Base-by-base conservation (phyloP, 2,113 vertebrate species). In the Sinocyclocheilus anshuiensis region DNA sequence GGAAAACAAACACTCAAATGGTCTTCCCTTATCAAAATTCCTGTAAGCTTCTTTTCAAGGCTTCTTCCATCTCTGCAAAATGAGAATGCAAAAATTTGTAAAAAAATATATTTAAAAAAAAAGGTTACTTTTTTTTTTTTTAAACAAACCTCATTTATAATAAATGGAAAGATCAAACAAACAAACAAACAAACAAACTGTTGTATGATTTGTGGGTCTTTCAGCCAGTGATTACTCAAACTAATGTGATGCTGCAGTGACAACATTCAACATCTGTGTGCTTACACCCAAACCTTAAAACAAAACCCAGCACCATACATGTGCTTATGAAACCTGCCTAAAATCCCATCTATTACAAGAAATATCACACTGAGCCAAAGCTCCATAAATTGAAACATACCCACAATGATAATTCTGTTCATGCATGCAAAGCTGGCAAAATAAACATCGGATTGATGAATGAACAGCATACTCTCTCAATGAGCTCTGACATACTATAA, bases 1-100 rank as follows among this genome's bases (percentile, higher is more conserved):
- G 29, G 75, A 61, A 59, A 36, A 50, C 42, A 45, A 55, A 42
- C 18, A 33, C 26, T 11, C 10, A 24, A n/a, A 12, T 15, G 24
- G 24, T 74, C 67, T 86, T 87, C 88, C 87, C 65, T 87, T 39
- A 84, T 96, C 92, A 99, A 93, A 95, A 97, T 85, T 98, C 97
- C 91, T 97, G 78, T 67, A 99, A 94, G 88, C 97, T 99, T 94
- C 96, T 95, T 94, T 94, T 92, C 88, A 99, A 94, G 81, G 96
- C 97, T 93, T 97, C 97, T 92, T 97, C 92, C 89, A 99, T 88
- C 75, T 97, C 96, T 95, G 91, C 84, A 86, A 94, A 94, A 93
- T n/a, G 7, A 81, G 72, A 78, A 75, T 36, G 4, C 15, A 55
- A 55, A 11, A 12, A 3, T 12, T 48, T 45, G 9, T 45, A 45